A percentile compares a stretch with the other conserved stretches of the same genome.
These are phyloP conservation scores for Epizoanthus stellaris DNA, from an alignment of 92 coral and sea anemone species.

Conservation along the genomic window DNA sequence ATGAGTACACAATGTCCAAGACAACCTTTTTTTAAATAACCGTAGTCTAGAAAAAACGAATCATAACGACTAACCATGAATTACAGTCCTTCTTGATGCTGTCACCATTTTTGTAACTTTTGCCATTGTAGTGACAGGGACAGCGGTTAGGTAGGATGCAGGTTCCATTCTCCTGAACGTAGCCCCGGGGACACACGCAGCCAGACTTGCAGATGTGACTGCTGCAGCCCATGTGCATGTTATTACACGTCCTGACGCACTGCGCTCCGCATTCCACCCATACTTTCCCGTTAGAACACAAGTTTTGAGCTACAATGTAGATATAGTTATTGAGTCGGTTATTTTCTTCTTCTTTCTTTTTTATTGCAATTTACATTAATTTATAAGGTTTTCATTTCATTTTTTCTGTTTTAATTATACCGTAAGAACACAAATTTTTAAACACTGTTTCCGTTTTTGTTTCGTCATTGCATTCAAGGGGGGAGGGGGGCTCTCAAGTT, in stretches of 20 bases:
- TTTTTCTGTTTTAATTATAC: too few relatives aligned
- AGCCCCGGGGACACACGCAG: constrained; percentile 74
- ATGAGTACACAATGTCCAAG: too few relatives aligned
- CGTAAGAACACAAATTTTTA: too few relatives aligned
- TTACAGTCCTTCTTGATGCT: constrained; percentile 75
- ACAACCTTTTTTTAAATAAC: too few relatives aligned
- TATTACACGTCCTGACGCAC: constrained; percentile 74
- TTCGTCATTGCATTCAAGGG: too few relatives aligned
- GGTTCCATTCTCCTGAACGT: constrained; percentile 64
- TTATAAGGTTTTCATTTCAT: too few relatives aligned
- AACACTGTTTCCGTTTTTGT: too few relatives aligned
- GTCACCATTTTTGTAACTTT: constrained; percentile 76
- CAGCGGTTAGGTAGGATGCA: constrained; percentile 63
- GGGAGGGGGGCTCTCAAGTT: too few relatives aligned
- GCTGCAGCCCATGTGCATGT: constrained; percentile 79
- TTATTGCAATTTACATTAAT: too few relatives aligned
- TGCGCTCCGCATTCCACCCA: constrained; percentile 77
- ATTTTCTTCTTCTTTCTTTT: not conserved
- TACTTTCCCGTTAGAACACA: constrained; percentile 70
- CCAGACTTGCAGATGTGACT: constrained; percentile 73
- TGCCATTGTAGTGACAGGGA: constrained; percentile 80
- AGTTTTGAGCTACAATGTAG: constrained; percentile 48
- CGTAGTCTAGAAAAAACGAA: too few relatives aligned
- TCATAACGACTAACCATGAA: constrained; percentile 59
- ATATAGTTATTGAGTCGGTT: not conserved